Conservation (phyloP, 2,888 invertebrate genomes). For the Galeruca laticollis region DNA sequence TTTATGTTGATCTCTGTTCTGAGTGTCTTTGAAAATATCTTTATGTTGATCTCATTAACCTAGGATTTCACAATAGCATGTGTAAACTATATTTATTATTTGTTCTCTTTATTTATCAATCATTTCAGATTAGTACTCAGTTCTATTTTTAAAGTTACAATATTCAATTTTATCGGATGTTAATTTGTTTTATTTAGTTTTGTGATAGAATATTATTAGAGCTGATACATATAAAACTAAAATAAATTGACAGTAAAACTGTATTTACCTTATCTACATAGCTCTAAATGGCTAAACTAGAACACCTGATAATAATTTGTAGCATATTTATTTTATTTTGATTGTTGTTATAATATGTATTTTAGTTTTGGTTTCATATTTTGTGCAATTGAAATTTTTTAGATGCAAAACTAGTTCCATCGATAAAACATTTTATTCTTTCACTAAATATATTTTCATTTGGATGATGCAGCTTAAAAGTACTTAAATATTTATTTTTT, state of each 20-base stretch:
- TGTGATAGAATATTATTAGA: not conserved
- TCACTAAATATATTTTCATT: slow-evolving; percentile 7
- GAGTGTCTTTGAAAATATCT: too few relatives aligned
- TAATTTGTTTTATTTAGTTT: not conserved
- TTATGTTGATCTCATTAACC: too few relatives aligned
- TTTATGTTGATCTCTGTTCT: too few relatives aligned
- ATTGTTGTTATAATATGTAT: not conserved
- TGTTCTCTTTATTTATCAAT: too few relatives aligned
- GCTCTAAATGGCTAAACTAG: not conserved
- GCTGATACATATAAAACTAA: not conserved
- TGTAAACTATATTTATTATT: too few relatives aligned
- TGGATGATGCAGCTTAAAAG: slow-evolving; percentile 3
- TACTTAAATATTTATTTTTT: not conserved
- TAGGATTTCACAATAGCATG: too few relatives aligned
- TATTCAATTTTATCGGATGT: too few relatives aligned
- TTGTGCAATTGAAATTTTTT: not conserved
- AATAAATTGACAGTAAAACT: not conserved
- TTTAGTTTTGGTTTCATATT: not conserved
- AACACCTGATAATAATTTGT: not conserved
- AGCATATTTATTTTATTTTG: not conserved
- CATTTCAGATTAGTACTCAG: too few relatives aligned
- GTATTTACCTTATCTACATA: not conserved
- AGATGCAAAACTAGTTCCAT: not conserved
- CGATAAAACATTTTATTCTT: slow-evolving; percentile 1
- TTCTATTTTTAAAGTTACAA: too few relatives aligned